These are phyloP conservation scores for Clistopyga incitator DNA, from an alignment of 2,888 invertebrate genomes.

Conservation along the genomic window DNA sequence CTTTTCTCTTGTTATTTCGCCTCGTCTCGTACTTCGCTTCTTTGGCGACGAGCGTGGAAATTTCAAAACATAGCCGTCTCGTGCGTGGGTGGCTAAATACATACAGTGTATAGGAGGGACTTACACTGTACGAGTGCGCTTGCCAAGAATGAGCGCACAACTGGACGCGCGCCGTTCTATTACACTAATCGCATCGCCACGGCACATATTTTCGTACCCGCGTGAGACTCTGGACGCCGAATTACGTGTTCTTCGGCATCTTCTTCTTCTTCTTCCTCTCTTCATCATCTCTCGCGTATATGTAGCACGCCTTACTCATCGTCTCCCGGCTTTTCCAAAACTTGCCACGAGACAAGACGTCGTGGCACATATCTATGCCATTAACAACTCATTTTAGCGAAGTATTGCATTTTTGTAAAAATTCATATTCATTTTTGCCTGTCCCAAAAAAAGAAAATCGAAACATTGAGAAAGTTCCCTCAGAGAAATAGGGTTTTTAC, in stretches of 20 bases:
- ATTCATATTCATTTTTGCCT: background rate
- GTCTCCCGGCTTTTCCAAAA: constrained; percentile 40
- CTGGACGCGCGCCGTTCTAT: constrained; percentile 33
- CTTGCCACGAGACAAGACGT: background rate
- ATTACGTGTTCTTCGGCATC: constrained; percentile 11
- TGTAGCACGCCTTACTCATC: constrained; percentile 27
- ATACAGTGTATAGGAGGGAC: background rate
- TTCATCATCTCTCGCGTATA: background rate
- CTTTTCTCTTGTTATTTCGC: constrained; percentile 26
- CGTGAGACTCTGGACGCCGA: constrained; percentile 44
- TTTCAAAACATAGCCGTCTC: constrained; percentile 39
- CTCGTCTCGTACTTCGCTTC: background rate
- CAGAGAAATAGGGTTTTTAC: too few species aligned
- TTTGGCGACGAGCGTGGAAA: constrained; percentile 38
- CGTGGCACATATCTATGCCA: background rate
- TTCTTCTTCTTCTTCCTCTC: background rate
- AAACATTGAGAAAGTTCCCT: too few species aligned
- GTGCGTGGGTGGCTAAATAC: background rate
- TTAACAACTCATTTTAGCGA: background rate
- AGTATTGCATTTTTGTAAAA: background rate
- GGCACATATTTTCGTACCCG: constrained; percentile 39
- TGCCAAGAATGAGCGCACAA: constrained; percentile 58
- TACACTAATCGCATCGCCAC: constrained; percentile 19
- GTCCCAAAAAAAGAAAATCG: too few species aligned
- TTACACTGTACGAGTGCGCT: constrained; percentile 9